These are phyloP conservation scores for Symphodus melops DNA, from an alignment of 2,113 vertebrate genomes.

Conservation along the genomic window DNA sequence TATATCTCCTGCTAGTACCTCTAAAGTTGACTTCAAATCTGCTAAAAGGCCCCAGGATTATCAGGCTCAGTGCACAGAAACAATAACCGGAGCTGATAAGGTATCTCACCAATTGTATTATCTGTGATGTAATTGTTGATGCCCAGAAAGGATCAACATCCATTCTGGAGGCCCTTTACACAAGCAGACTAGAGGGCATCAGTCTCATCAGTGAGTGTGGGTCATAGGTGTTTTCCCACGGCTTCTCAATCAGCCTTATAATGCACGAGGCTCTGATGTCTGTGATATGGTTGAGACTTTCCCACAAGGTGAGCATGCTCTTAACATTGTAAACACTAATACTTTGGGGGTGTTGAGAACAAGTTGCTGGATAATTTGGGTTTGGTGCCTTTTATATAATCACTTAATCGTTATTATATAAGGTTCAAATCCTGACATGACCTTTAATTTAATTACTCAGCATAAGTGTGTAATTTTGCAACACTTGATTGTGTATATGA, in stretches of 20 bases:
- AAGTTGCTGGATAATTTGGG: neutral
- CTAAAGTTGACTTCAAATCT: slow-evolving; percentile 8
- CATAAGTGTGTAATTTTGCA: neutral
- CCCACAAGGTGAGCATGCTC: neutral
- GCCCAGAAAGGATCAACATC: slow-evolving; percentile 22
- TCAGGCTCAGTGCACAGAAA: slow-evolving; percentile 41
- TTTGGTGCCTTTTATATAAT: neutral
- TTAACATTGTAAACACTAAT: no score
- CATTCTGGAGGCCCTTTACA: slow-evolving; percentile 29
- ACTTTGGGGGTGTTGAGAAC: neutral
- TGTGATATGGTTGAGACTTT: neutral
- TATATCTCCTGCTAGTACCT: neutral
- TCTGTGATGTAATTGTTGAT: slow-evolving; percentile 40
- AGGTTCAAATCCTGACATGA: neutral
- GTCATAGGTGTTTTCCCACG: slow-evolving; percentile 57
- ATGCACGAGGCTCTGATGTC: neutral
- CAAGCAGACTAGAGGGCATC: slow-evolving; percentile 21
- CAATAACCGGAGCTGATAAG: slow-evolving; percentile 50
- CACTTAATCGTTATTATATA: neutral
- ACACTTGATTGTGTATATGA: neutral
- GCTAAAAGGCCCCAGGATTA: slow-evolving; percentile 15
- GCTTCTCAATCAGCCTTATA: neutral
- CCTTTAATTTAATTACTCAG: neutral
- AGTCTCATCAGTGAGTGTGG: neutral
- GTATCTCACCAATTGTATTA: slow-evolving; percentile 10